Evolutionary conservation across 1,140 invertebrate genomes (phyloP), one percentile per base, ranked within the genome.

Genomic region (Tetragnatha versicolor): DNA sequence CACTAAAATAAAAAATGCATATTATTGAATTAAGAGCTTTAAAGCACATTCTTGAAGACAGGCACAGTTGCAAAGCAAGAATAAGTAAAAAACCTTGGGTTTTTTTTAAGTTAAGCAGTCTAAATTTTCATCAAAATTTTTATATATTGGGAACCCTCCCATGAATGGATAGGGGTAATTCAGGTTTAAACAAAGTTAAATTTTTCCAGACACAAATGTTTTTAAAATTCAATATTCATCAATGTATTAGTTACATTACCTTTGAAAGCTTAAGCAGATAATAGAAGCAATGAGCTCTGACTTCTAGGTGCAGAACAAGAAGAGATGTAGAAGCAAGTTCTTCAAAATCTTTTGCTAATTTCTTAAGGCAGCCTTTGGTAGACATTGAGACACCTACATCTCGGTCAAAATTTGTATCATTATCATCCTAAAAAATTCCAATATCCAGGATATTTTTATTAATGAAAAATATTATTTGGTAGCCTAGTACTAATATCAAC

Each of bases 231-330:
- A n/a, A n/a, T n/a, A n/a, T n/a, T n/a, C n/a, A n/a, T n/a, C n/a
- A n/a, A n/a, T 12, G 33, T 39, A 22, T 25, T 65, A 20, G 27
- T 10, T 5, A 65, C 1, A 5, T 20, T 80, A 86, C 87, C 87
- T 90, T 89, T n/a, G 89, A 89, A 51, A 92, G 87, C 3, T 92
- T 65, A 55, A 93, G 84, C 47, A 98, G 87, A 87, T 96, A 96
- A 85, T 95, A 94, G 86, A 98, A 98, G 85, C 95, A 98, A 84
- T 97, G 95, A 35, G 98, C 94, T 78, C 96, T 89, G 53, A 95
- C 88, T 88, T 98, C 96, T 81, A 98, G 88, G 88, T 98, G 96
- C 29, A 98, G 85, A 33, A 98, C 90, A 20, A 98, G 85, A 42
- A 98, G 88, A 84, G 95, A 97, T 39, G 93, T 96, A 83, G 98